phyloP scores from a whole-genome alignment of 2,113 vertebrate genomes.

The Tyrannus savana region DNA sequence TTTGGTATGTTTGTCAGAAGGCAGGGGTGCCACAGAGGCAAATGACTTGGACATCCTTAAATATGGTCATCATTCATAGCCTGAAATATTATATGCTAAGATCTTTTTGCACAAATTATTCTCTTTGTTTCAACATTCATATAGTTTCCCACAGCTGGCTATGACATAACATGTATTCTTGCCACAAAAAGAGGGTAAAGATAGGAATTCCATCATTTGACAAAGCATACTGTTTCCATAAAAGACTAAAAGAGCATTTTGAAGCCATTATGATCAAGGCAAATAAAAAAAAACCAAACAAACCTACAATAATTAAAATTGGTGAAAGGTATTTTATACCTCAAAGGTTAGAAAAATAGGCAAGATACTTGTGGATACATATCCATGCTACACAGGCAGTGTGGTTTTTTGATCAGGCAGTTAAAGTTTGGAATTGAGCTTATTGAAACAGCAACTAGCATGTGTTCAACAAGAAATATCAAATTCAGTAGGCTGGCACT shows the following conservation, averaged over 20 bases:
- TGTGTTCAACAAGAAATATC: not conserved
- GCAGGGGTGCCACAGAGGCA: not conserved
- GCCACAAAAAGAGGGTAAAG: not conserved
- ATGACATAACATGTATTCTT: not conserved
- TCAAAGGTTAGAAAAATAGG: not conserved
- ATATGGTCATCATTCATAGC: not conserved
- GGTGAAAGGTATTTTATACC: not conserved
- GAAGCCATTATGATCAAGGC: not conserved
- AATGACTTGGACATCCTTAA: not conserved
- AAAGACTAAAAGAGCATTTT: not conserved
- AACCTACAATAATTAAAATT: not conserved
- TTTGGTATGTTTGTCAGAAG: not conserved
- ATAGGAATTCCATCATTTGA: not conserved
- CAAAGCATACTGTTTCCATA: not conserved
- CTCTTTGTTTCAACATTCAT: not conserved
- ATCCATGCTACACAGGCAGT: fast-evolving
- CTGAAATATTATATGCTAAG: not conserved
- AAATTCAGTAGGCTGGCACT: not conserved
- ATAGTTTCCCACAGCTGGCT: not conserved
- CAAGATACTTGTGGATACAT: not conserved
- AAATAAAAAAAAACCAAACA: not conserved
- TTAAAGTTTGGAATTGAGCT: not conserved
- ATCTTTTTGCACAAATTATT: not conserved
- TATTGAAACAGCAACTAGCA: not conserved
- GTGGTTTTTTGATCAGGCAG: not conserved